Conservation (phyloP, 2,888 invertebrate species). For the Malachius bipustulatus region DNA sequence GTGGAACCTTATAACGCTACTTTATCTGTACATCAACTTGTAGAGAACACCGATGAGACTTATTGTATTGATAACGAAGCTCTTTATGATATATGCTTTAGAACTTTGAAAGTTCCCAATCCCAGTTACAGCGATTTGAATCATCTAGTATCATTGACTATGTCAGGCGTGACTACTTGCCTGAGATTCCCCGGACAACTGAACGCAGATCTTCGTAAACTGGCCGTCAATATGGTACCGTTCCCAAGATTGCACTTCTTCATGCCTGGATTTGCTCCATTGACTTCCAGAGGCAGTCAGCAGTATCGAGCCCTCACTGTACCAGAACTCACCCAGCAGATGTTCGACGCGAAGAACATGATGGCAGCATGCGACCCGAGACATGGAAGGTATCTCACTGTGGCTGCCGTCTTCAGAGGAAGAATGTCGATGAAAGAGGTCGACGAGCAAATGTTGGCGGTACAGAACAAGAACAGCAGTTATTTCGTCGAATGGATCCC, state of each 20-base stretch:
- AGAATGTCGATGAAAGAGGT: constrained; percentile 67
- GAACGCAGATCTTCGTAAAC: constrained; percentile 82
- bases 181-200: constrained; percentile 85
- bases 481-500: constrained; percentile 66
- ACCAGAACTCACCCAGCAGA: constrained; percentile 65
- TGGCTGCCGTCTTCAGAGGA: constrained; percentile 59
- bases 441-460: constrained; percentile 60
- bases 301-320: constrained; percentile 58
- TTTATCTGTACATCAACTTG: constrained; percentile 72
- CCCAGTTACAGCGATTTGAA: constrained; percentile 86
- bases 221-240: constrained; percentile 95
- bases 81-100: constrained; percentile 75
- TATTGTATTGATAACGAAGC: constrained; percentile 78
- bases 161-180: constrained; percentile 79
- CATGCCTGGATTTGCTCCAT: constrained; percentile 91
- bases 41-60: constrained; percentile 82
- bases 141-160: constrained; percentile 72
- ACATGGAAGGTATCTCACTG: constrained; percentile 57
- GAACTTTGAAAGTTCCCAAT: constrained; percentile 73
- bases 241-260: constrained; percentile 94
- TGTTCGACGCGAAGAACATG: constrained; percentile 69
- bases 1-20: constrained; percentile 84
- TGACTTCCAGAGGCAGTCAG: constrained; percentile 80
- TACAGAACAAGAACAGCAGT: constrained; percentile 51
- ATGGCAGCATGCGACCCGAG: constrained; percentile 67